Percentiles rank a stretch among this genome's conserved stretches.
Conservation (phyloP, 92 coral and sea anemone species). For the Paramuricea clavata region DNA sequence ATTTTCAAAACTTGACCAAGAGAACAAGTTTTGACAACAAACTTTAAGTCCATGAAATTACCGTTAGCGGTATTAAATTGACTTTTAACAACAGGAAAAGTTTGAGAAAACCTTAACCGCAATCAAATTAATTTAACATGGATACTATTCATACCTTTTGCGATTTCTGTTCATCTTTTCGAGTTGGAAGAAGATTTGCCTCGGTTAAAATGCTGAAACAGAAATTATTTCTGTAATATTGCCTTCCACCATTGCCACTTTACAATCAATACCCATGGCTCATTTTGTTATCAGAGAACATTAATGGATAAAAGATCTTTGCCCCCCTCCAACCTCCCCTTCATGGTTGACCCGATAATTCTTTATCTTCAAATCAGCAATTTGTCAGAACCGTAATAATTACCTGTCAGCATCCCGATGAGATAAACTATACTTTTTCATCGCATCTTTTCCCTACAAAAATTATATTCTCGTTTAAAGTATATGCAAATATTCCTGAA, state of each 20-base stretch:
- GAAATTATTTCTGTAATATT: background rate
- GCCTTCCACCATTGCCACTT: background rate
- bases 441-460: constrained; percentile 21
- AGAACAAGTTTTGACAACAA: background rate
- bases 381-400: background rate
- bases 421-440: constrained; percentile 3
- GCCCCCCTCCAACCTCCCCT: too few relatives aligned
- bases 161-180: constrained; percentile 4
- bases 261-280: too few relatives aligned
- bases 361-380: too few relatives aligned
- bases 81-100: too few relatives aligned
- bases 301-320: too few relatives aligned
- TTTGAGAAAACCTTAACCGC: too few relatives aligned
- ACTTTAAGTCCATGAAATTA: background rate
- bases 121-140: too few relatives aligned
- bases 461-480: background rate
- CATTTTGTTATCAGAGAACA: too few relatives aligned
- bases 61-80: too few relatives aligned
- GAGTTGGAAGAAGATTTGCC: constrained; percentile 36
- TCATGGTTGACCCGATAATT: too few relatives aligned
- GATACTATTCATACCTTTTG: background rate
- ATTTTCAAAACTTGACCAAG: background rate
- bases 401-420: constrained; percentile 21
- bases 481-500: background rate
- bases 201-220: constrained; percentile 38